Evolutionary conservation across 2,888 invertebrate genomes (phyloP), one percentile per base, ranked within the genome.

Genomic region (Phengaris alcon): DNA sequence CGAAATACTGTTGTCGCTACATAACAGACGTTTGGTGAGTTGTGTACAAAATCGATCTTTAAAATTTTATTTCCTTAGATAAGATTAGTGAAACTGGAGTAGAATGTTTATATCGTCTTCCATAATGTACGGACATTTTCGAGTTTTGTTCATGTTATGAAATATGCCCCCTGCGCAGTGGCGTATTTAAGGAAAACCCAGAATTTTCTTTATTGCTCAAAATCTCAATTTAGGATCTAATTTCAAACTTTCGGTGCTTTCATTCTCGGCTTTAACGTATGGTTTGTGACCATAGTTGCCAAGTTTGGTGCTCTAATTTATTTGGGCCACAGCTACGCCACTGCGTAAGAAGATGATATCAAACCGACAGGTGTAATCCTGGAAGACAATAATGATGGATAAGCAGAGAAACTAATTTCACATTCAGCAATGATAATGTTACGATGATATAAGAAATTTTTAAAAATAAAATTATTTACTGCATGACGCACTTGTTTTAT

Each of bases 381-480:
- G 93, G 89, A 89, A 88, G 93, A 93, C 93, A 93, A 93, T 93
- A 93, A 93, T 91, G 90, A 88, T 84, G 89, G 87, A 88, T 88
- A 88, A 87, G 88, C 89, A 89, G 84, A 90, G 83, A 86, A 86
- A 88, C 86, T 88, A 88, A 90, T 88, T 90, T 89, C 88, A 88
- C 85, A 87, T 90, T 89, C 87, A 87, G 86, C 86, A 88, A 86
- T 87, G 84, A 85, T 87, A 84, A 88, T 82, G 83, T 89, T 88
- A 88, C 84, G 82, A 89, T 86, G 86, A 89, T 88, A 84, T 87
- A 88, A 89, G 86, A 87, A 86, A 86, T 90, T 93, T 93, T 92
- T 86, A 87, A 90, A 12, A 91, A 91, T 90, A 90, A 91, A 91
- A 89, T 87, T 93, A 93, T 93, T 91, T 93, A 93, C 87, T 89